Evolutionary conservation across 1,140 invertebrate genomes (phyloP).

Genomic region (Marisa cornuarietis): DNA sequence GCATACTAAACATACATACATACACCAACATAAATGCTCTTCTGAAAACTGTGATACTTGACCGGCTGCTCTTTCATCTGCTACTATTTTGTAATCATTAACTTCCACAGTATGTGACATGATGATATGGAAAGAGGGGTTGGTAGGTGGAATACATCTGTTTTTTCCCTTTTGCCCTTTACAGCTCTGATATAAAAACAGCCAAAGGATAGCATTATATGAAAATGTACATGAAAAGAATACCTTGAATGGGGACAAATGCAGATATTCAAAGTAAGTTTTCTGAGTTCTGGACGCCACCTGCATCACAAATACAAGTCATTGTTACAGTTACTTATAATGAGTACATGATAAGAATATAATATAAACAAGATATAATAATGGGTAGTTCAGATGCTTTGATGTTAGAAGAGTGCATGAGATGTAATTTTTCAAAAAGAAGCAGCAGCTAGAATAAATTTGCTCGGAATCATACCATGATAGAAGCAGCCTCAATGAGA

Average conservation of each 20-base stretch:
- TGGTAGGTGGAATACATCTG: too few species aligned
- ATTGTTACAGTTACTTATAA: background rate
- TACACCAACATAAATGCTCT: too few species aligned
- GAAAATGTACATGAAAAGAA: background rate
- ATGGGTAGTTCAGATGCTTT: background rate
- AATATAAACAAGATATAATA: background rate
- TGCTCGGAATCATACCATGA: slow-evolving; percentile 40
- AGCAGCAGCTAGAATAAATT: slow-evolving; percentile 31
- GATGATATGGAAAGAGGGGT: too few species aligned
- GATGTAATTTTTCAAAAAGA: background rate
- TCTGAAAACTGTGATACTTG: too few species aligned
- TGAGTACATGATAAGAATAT: background rate
- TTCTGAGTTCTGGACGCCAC: slow-evolving; percentile 37
- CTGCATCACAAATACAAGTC: slow-evolving; percentile 32
- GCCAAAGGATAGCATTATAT: too few species aligned
- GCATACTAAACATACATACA: too few species aligned
- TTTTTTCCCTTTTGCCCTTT: too few species aligned
- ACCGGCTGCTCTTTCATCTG: too few species aligned
- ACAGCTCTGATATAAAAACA: too few species aligned
- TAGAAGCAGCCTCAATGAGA: slow-evolving; percentile 62
- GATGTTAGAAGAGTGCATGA: too few species aligned
- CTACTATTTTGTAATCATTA: too few species aligned
- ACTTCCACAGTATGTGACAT: too few species aligned
- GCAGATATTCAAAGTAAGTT: slow-evolving; percentile 73
- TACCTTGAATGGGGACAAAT: slow-evolving; percentile 76